Percentiles rank a stretch among this genome's conserved stretches.
These are phyloP conservation scores for Bergia puertoricense DNA, from an alignment of 92 coral and sea anemone species.

Conservation along the genomic window DNA sequence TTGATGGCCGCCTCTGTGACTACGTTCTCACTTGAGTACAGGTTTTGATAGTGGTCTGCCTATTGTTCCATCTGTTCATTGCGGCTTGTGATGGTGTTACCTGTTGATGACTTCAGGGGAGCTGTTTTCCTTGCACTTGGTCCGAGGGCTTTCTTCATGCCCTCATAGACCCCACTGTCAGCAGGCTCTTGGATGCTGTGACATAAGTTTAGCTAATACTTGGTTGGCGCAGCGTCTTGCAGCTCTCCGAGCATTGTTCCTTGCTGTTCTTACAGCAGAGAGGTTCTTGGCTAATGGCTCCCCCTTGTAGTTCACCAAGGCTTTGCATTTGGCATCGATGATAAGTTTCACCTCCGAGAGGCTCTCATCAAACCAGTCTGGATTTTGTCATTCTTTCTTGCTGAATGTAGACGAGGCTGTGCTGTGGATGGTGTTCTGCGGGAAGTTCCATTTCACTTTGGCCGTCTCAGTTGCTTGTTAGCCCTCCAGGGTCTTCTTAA, in stretches of 20 bases:
- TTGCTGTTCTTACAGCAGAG: not conserved
- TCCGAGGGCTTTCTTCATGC: constrained; percentile 36
- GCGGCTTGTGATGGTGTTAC: not conserved
- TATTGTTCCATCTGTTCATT: constrained; percentile 9
- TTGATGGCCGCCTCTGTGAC: not conserved
- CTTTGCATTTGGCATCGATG: not conserved
- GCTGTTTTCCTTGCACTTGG: constrained; percentile 6
- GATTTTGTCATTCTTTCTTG: not conserved
- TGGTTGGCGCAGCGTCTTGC: not conserved
- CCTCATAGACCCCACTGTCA: constrained; percentile 21
- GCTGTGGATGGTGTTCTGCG: no score
- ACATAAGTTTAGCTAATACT: not conserved
- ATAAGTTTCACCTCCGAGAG: not conserved
- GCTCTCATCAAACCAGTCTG: not conserved
- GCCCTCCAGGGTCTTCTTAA: no score
- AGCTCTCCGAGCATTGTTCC: constrained; percentile 16
- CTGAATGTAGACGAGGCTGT: not conserved
- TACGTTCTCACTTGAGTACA: not conserved
- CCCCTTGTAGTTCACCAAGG: no score
- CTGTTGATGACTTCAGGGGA: constrained; percentile 15
- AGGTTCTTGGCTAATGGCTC: not conserved
- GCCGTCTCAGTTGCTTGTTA: no score
- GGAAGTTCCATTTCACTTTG: no score
- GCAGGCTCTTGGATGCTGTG: constrained; percentile 23
- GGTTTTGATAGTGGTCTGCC: not conserved